Evolutionary conservation across 2,113 vertebrate genomes (phyloP).

Genomic region (Anas platyrhynchos): DNA sequence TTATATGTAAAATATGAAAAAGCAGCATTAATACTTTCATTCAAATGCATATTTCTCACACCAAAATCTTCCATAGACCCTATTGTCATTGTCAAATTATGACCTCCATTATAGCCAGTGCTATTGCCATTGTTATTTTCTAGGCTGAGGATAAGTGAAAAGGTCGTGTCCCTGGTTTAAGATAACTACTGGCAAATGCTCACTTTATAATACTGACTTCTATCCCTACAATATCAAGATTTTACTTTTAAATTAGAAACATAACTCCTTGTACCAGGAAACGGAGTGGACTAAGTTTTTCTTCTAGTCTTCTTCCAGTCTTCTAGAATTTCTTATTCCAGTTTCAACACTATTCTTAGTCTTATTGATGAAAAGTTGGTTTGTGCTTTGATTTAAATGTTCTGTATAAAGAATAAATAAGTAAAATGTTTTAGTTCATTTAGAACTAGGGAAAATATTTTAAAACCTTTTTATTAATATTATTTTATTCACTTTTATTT

Average conservation of each 20-base stretch:
- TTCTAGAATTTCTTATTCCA: not conserved
- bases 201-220: not conserved
- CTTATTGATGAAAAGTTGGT: not conserved
- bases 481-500: not conserved
- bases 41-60: not conserved
- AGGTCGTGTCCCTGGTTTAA: not conserved
- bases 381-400: not conserved
- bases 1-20: not conserved
- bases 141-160: not conserved
- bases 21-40: not conserved
- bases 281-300: not conserved
- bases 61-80: not conserved
- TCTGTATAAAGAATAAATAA: not conserved
- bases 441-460: not conserved
- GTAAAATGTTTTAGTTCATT: not conserved
- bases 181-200: not conserved
- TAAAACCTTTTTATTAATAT: not conserved
- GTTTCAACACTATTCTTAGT: not conserved
- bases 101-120: not conserved
- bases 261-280: not conserved
- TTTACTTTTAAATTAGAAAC: not conserved
- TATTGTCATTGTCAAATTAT: not conserved
- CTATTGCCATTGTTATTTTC: not conserved
- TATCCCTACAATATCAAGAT: not conserved
- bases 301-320: not conserved